These are phyloP conservation scores for Centroberyx gerrardi DNA, from an alignment of 2,797 vertebrate genomes.

Conservation along the genomic window DNA sequence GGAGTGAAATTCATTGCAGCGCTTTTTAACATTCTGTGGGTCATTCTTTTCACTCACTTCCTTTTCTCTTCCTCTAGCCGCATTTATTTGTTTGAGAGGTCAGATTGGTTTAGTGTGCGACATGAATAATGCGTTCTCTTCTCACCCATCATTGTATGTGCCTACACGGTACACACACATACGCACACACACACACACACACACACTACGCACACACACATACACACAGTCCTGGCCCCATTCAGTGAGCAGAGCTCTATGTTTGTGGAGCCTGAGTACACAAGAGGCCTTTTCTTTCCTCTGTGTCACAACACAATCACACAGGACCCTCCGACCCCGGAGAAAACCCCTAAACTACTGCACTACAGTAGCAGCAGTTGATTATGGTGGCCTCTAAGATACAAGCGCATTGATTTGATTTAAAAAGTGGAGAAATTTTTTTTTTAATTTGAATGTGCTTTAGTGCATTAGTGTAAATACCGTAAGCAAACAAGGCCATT, in stretches of 20 bases:
- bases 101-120: slow-evolving; percentile 12
- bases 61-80: slow-evolving; percentile 13
- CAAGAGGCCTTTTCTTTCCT: slow-evolving; percentile 12
- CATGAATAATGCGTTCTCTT: slow-evolving; percentile 29
- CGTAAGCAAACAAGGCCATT: too few species aligned
- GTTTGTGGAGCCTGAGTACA: slow-evolving; percentile 45
- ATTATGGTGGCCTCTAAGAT: not conserved
- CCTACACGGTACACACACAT: not conserved
- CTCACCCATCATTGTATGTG: slow-evolving; percentile 2
- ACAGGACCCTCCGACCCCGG: not conserved
- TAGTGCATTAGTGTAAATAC: too few species aligned
- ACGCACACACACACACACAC: slow-evolving; percentile 11
- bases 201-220: not conserved
- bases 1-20: not conserved
- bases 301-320: slow-evolving; percentile 11
- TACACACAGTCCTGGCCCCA: not conserved
- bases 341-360: not conserved
- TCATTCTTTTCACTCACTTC: not conserved
- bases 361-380: not conserved
- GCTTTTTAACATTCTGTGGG: not conserved
- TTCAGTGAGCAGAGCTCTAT: slow-evolving; percentile 35
- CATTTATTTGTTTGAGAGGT: slow-evolving; percentile 27
- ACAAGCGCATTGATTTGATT: too few species aligned
- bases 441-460: too few species aligned
- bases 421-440: too few species aligned